Percentiles rank a stretch among this genome's conserved stretches.
Evolutionary conservation across 2,797 vertebrate species (phyloP).

Genomic region (Enteromius trimaculatus): DNA sequence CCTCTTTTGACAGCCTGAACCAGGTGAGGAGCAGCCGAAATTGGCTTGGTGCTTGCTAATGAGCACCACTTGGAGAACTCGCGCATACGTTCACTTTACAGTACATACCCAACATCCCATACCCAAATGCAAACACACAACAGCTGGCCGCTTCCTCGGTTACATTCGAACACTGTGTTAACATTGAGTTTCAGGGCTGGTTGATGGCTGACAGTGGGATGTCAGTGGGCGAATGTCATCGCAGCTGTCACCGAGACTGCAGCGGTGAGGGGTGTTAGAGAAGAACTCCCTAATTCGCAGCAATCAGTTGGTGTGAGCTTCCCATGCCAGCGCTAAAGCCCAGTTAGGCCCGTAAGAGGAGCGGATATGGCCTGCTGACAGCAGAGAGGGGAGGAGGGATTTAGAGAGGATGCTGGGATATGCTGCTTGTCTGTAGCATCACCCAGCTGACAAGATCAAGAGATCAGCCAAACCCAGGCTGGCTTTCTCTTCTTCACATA

Average conservation of each 20-base stretch:
- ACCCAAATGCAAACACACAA: conserved; percentile 40
- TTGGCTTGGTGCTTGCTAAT: conserved; percentile 46
- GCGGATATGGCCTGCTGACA: conserved; percentile 42
- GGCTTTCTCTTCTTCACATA: conserved; percentile 29
- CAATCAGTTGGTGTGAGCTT: conserved; percentile 54
- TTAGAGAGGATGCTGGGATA: conserved; percentile 54
- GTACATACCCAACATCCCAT: conserved; percentile 24
- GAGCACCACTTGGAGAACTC: conserved; percentile 37
- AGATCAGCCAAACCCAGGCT: conserved; percentile 45
- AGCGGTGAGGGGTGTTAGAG: conserved; percentile 34
- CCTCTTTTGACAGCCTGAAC: conserved; percentile 48
- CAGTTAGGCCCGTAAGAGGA: conserved; percentile 37
- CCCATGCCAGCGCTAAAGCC: conserved; percentile 28
- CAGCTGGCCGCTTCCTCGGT: conserved; percentile 26
- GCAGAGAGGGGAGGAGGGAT: conserved; percentile 6
- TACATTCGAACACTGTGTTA: conserved; percentile 21
- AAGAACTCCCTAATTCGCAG: conserved; percentile 51
- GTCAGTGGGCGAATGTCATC: conserved; percentile 42
- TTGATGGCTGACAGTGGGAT: conserved; percentile 32
- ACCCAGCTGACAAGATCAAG: conserved; percentile 42
- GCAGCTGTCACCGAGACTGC: conserved; percentile 35
- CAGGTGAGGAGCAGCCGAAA: conserved; percentile 39
- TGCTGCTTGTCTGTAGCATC: conserved; percentile 62
- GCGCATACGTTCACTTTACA: neutral
- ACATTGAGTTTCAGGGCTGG: conserved; percentile 34